Percentiles rank a stretch among this genome's conserved stretches.
Conservation (phyloP, 2,888 invertebrate species). For the Busseola fusca region DNA sequence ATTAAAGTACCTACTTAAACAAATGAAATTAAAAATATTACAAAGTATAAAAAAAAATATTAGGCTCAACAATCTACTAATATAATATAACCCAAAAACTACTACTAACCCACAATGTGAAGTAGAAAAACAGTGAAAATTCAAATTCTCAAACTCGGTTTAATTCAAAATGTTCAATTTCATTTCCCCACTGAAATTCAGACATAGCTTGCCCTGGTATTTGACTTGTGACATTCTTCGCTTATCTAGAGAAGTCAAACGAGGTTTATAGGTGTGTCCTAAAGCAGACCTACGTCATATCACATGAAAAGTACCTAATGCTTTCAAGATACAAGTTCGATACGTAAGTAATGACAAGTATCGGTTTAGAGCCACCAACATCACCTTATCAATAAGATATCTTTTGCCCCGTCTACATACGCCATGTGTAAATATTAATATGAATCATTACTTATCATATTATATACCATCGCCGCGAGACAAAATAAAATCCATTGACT, state of each 20-base stretch:
- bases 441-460: slow-evolving; percentile 65
- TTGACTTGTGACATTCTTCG: slow-evolving; percentile 10
- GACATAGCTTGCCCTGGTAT: slow-evolving; percentile 7
- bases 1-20: neutral
- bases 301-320: slow-evolving; percentile 34
- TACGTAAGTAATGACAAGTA: slow-evolving; percentile 43
- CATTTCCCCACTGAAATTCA: slow-evolving; percentile 13
- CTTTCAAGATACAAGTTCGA: slow-evolving; percentile 49
- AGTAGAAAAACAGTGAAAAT: neutral
- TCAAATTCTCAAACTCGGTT: neutral
- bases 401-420: slow-evolving; percentile 45
- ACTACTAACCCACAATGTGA: neutral
- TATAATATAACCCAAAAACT: no score
- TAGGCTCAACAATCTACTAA: neutral
- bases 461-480: slow-evolving; percentile 52
- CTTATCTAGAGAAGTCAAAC: slow-evolving; percentile 24
- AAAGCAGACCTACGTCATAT: slow-evolving; percentile 52
- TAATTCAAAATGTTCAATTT: neutral
- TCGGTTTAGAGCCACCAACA: slow-evolving; percentile 42
- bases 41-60: neutral
- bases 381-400: slow-evolving; percentile 53
- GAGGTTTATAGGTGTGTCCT: slow-evolving; percentile 49
- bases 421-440: slow-evolving; percentile 60
- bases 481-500: slow-evolving; percentile 61
- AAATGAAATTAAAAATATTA: neutral